Evolutionary conservation across 2,113 vertebrate species (phyloP), one percentile per base, ranked within the genome.

Genomic region (Xenopus tropicalis): DNA sequence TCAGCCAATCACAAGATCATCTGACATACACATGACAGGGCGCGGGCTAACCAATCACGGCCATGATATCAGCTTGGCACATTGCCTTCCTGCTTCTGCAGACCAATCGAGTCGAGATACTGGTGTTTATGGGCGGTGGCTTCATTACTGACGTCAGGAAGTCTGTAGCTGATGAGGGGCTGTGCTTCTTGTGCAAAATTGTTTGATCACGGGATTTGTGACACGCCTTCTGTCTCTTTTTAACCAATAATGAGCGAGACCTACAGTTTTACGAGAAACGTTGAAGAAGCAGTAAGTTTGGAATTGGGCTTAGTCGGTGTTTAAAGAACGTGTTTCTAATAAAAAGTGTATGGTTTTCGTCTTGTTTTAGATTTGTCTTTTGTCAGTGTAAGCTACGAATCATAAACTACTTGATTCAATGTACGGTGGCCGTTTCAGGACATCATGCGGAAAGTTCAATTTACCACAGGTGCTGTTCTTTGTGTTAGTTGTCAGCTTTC

Each of bases 1-100:
- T 77, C 70, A 80, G 22, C 77, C 81, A 72, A 74, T 78, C 68
- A 77, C 79, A 65, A 79, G 76, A 72, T 77, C 72, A 78, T 82
- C 64, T 61, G 80, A 79, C 72, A 76, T 77, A 64, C 73, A 79
- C 52, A 70, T 79, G 78, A 74, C n/a, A 42, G 3, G 74, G 69
- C 24, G 79, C 62, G 52, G 77, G 51, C 2, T 14, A 59, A 24
- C 24, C 24, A 57, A 63, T 20, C 68, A 51, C 22, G 3, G 19
- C 17, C 1, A 14, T 11, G 4, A 76, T 77, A 51, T 78, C 72
- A 74, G 79, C 5, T 62, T 67, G 71, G 20, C 78, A 78, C 19
- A 79, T 79, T 46, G 51, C 77, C 79, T 29, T 80, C 16, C 1
- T 73, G 64, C 59, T 78, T 67, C 70, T 29, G 61, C 78, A n/a